Base-by-base conservation (phyloP, 2,888 invertebrate genomes). In the Polia nebulosa region DNA sequence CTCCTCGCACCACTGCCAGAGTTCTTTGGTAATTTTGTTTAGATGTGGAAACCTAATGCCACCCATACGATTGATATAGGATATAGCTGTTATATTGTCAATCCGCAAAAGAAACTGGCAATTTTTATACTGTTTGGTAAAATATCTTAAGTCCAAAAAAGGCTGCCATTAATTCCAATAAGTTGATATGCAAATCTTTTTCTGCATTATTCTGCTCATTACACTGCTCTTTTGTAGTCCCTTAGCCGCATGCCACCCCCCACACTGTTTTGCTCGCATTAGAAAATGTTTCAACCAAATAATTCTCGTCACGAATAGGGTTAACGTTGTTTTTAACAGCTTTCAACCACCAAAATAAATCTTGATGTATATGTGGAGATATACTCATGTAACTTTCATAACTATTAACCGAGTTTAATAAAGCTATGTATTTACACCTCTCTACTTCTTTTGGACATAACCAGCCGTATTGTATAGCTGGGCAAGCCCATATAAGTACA, bases 101-200 rank as follows among this genome's bases (percentile, higher is more conserved):
- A n/a, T n/a, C n/a, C n/a, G n/a, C 36, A 36, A 36, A 13, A 36
- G 36, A 5, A 36, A 13, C 15, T 36, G 36, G 41, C 41, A 41
- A 41, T n/a, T 2, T n/a, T 41, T 41, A n/a, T 8, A 8, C n/a
- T 41, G n/a, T 41, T 41, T 41, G 1, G 41, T 8, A 7, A 41
- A n/a, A 41, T n/a, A 41, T 41, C n/a, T 41, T 41, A 8, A 41
- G n/a, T 7, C 41, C 41, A 41, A 41, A 41, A 41, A 41, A 41
- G 41, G 41, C 41, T 41, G n/a, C 41, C n/a, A n/a, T 41, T 41
- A 41, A n/a, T 41, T n/a, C 41, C n/a, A 41, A 41, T 41, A 41
- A 41, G n/a, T 36, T 36, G 15, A 36, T 36, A 41, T 41, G 41
- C 41, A 41, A n/a, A 0, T n/a, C n/a, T n/a, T 41, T 41, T 41